These are phyloP conservation scores for Oryctes rhinoceros DNA, from an alignment of 1,140 invertebrate genomes.

Conservation along the genomic window DNA sequence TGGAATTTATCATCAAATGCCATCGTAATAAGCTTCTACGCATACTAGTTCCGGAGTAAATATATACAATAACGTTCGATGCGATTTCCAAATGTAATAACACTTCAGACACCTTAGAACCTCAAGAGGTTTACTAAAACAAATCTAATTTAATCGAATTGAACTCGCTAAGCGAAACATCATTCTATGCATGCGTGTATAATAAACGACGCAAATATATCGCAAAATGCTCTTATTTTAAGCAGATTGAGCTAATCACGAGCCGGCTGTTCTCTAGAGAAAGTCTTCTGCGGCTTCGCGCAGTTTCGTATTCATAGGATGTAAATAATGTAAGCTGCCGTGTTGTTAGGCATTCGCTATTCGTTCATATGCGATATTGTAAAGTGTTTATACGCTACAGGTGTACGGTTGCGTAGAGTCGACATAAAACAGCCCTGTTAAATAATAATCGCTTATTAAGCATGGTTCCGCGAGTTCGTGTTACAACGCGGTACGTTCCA, in stretches of 20 bases:
- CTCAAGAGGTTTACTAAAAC: no score
- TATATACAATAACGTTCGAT: no score
- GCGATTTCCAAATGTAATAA: no score
- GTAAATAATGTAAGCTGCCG: background rate
- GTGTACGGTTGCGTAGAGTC: background rate
- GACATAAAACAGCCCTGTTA: background rate
- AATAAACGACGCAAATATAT: background rate
- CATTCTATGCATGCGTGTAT: background rate
- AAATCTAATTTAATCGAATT: background rate
- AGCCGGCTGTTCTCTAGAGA: conserved; percentile 19
- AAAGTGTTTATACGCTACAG: conserved; percentile 17
- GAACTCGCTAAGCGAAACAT: background rate
- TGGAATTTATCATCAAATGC: no score
- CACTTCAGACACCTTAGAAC: no score
- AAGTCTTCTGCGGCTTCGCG: conserved; percentile 6
- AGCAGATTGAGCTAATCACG: conserved; percentile 19
- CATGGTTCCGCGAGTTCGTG: background rate
- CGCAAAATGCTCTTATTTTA: conserved; percentile 3
- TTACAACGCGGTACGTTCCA: background rate
- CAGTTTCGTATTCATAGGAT: conserved; percentile 26
- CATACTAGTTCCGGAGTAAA: no score
- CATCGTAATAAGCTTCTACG: no score
- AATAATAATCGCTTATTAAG: background rate
- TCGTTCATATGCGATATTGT: conserved; percentile 9
- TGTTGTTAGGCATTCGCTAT: background rate